A percentile compares a stretch with the other conserved stretches of the same genome.
Evolutionary conservation across 2,113 vertebrate species (phyloP).

Genomic region (Sakesphorus luctuosus): DNA sequence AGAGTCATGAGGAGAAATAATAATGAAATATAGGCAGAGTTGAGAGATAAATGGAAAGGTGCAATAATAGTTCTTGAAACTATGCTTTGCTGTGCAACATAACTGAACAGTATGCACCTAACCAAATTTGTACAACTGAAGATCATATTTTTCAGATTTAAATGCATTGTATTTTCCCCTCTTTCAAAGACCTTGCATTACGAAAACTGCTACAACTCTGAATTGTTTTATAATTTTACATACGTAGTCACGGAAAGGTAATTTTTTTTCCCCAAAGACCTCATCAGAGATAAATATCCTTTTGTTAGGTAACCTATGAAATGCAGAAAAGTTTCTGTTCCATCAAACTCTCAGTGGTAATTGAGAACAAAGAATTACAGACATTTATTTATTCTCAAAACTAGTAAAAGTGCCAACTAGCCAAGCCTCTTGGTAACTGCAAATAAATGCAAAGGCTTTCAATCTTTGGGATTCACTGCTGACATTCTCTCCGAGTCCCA

Average conservation of each 20-base stretch:
- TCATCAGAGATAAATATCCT: background rate
- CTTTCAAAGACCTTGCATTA: background rate
- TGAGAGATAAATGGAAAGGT: constrained; percentile 1
- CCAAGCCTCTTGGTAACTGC: background rate
- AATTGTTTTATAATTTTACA: background rate
- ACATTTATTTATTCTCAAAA: background rate
- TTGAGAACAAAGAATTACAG: background rate
- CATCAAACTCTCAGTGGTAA: background rate
- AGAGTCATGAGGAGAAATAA: background rate
- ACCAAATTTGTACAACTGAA: background rate
- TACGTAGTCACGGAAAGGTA: background rate
- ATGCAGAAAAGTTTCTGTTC: background rate
- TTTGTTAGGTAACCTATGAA: background rate
- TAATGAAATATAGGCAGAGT: background rate
- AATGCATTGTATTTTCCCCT: background rate
- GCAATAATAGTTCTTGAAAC: background rate
- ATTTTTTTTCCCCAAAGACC: background rate
- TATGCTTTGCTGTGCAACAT: background rate
- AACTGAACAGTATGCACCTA: background rate
- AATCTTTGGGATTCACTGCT: background rate
- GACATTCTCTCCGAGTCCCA: background rate
- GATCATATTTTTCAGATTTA: background rate
- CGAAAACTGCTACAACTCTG: background rate
- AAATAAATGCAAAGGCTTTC: background rate
- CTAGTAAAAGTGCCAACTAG: background rate